These are phyloP conservation scores for Nothobranchius kuhntae DNA, from an alignment of 2,113 vertebrate genomes.

Conservation along the genomic window DNA sequence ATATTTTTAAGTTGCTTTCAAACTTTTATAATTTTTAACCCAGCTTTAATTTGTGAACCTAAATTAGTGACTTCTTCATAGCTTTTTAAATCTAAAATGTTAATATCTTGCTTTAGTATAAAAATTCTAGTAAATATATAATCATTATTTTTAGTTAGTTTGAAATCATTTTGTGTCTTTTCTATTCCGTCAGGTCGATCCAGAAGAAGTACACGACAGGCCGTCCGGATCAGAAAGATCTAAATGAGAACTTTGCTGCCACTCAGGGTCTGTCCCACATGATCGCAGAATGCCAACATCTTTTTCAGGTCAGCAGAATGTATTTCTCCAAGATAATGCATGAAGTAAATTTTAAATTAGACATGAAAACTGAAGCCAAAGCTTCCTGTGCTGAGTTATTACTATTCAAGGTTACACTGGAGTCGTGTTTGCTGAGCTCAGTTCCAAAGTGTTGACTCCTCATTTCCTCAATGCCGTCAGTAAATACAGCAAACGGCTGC, in stretches of 20 bases:
- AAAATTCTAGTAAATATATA: not conserved
- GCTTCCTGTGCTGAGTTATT: slow-evolving; percentile 14
- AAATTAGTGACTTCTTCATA: no score
- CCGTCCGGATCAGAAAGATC: slow-evolving; percentile 95
- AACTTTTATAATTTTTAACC: no score
- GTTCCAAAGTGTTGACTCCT: slow-evolving; percentile 8
- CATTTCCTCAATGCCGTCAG: slow-evolving; percentile 12
- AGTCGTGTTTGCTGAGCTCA: slow-evolving; percentile 24
- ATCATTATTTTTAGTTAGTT: not conserved
- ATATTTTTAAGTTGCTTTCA: no score
- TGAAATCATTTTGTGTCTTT: not conserved
- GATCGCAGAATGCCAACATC: slow-evolving; percentile 89
- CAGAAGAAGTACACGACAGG: slow-evolving; percentile 95
- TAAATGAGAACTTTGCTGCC: slow-evolving; percentile 94
- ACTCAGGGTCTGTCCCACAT: slow-evolving; percentile 95
- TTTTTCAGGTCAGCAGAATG: slow-evolving; percentile 87
- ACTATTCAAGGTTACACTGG: slow-evolving; percentile 13
- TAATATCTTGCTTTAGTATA: not conserved
- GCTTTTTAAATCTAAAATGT: no score
- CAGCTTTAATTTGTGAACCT: no score
- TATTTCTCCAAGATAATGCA: slow-evolving; percentile 8
- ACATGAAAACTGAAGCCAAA: not conserved
- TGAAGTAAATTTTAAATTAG: not conserved
- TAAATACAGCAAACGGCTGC: not conserved
- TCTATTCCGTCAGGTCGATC: slow-evolving; percentile 84